Evolutionary conservation across 1,140 invertebrate genomes (phyloP), one percentile per base, ranked within the genome.

Genomic region (Ceratitis capitata): DNA sequence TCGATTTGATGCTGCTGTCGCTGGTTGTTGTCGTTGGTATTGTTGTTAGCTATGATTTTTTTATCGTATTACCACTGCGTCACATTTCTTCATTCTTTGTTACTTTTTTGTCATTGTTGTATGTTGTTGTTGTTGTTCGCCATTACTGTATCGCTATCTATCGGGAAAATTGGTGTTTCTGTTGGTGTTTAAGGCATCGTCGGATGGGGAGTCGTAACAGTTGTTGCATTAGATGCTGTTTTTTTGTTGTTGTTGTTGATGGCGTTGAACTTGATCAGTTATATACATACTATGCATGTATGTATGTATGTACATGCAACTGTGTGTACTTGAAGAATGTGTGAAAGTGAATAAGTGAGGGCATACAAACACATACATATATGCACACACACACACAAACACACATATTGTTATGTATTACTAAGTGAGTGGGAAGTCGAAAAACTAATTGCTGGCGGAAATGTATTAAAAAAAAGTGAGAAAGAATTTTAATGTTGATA

Each of bases 201-300:
- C 26, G 58, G 58, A n/a, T 61, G 26, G 58, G 58, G 58, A 61
- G 26, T n/a, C n/a, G n/a, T 61, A 61, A 32, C 58, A 29, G 26
- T 61, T 29, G 58, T 26, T 61, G 58, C 26, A 12, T 16, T 69
- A 35, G 61, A 69, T 69, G 19, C 10, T 61, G n/a, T 61, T 61
- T 78, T 42, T 35, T 39, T 35, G 5, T 78, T 78, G 56, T 61
- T 61, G 69, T 10, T 78, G 69, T 42, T 78, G 69, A 78, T 78
- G 69, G 69, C 69, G 69, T 78, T 78, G 69, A 78, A 78, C 69
- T 78, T 78, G 69, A 45, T 78, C 69, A n/a, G 39, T 78, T 45
- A 78, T n/a, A 35, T 42, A n/a, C n/a, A n/a, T n/a, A n/a, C n/a
- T n/a, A n/a, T n/a, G n/a, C n/a, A n/a, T n/a, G n/a, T n/a, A n/a